phyloP scores from a whole-genome alignment of 2,113 vertebrate species.

The Xiphophorus hellerii region DNA sequence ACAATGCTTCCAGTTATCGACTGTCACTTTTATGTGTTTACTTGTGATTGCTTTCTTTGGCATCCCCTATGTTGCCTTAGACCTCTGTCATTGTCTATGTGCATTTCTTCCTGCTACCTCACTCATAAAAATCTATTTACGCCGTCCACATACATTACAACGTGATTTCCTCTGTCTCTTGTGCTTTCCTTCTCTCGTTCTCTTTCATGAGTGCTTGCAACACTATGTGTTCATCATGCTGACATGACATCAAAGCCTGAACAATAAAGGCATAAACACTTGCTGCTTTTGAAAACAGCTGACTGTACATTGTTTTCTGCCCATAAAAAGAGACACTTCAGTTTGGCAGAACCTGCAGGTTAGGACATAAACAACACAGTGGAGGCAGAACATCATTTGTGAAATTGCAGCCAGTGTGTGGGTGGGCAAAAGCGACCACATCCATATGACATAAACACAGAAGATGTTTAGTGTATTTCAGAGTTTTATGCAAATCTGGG shows the following conservation, averaged over 20 bases:
- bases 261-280: constrained; percentile 12
- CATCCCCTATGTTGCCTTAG: constrained; percentile 17
- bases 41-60: constrained; percentile 18
- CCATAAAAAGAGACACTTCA: constrained; percentile 22
- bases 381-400: constrained; percentile 47
- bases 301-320: constrained; percentile 21
- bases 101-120: constrained; percentile 12
- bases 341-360: constrained; percentile 37
- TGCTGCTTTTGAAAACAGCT: constrained; percentile 12
- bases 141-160: background rate
- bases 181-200: background rate
- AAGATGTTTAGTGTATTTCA: constrained; percentile 49
- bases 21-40: background rate
- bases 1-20: background rate
- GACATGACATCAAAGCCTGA: constrained; percentile 10
- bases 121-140: constrained; percentile 50
- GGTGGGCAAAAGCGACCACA: constrained; percentile 51
- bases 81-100: constrained; percentile 32
- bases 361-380: constrained; percentile 18
- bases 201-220: background rate
- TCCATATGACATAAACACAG: constrained; percentile 57
- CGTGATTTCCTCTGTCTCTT: background rate
- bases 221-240: background rate
- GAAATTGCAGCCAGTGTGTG: constrained; percentile 41
- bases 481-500: constrained; percentile 21